These are phyloP conservation scores for Neodiprion fabricii DNA, from an alignment of 1,140 invertebrate species.

Conservation along the genomic window DNA sequence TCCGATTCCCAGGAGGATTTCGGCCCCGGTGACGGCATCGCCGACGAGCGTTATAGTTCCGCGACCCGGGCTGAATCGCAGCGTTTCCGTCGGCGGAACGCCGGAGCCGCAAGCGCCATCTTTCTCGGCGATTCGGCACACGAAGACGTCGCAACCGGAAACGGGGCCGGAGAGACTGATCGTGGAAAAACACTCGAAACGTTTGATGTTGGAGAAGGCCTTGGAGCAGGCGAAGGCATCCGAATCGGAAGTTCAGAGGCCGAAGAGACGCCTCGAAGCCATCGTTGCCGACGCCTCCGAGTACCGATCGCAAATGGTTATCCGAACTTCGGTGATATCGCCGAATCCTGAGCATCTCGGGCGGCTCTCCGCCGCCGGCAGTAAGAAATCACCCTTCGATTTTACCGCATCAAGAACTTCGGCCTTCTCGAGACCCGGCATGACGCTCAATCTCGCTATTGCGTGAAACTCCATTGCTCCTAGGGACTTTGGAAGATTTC, in stretches of 20 bases:
- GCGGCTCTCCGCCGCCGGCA: conserved; percentile 22
- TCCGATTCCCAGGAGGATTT: conserved; percentile 35
- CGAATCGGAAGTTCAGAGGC: conserved; percentile 11
- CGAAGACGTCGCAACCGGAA: conserved; percentile 33
- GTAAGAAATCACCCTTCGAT: conserved; percentile 36
- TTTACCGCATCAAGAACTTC: conserved; percentile 43
- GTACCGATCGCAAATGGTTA: conserved; percentile 52
- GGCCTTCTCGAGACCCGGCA: conserved; percentile 45
- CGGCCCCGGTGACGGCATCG: conserved; percentile 41
- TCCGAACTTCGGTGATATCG: conserved; percentile 64
- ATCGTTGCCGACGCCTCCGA: conserved; percentile 23
- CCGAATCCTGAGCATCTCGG: conserved; percentile 63
- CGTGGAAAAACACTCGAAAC: conserved; percentile 3
- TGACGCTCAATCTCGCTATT: conserved; percentile 48
- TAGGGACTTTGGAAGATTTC: too few relatives aligned
- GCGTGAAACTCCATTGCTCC: conserved; percentile 28
- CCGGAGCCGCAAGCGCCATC: conserved; percentile 26
- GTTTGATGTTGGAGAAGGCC: not conserved
- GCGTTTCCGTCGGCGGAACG: conserved; percentile 4
- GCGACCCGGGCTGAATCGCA: conserved; percentile 39
- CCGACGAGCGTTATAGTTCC: conserved; percentile 56
- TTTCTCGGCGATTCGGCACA: conserved; percentile 56
- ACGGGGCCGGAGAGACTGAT: not conserved
- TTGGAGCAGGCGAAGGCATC: not conserved
- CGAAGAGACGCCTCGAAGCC: conserved; percentile 23